Conservation (phyloP, 2,888 invertebrate genomes). For the Acutogordius australiensis region DNA sequence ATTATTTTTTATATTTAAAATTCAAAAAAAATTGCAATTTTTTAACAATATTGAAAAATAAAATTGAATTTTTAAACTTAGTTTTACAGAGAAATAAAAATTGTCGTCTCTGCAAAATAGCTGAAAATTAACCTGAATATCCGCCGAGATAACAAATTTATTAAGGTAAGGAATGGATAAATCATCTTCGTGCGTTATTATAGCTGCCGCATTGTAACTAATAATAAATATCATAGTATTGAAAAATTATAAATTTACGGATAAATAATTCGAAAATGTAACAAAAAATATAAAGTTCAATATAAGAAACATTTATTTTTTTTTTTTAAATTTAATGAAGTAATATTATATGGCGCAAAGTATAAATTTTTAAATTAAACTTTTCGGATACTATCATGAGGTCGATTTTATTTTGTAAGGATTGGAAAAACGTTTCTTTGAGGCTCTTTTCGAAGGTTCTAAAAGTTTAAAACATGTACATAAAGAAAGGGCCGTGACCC, state of each 20-base stretch:
- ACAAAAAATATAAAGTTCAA: too few species aligned
- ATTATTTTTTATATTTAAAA: too few species aligned
- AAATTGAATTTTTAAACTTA: background rate
- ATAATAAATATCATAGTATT: background rate
- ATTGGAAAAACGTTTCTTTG: background rate
- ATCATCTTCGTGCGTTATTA: conserved; percentile 1
- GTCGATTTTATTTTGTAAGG: background rate
- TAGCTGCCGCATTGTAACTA: conserved; percentile 7
- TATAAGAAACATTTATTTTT: too few species aligned
- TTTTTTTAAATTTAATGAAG: background rate
- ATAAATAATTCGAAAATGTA: too few species aligned
- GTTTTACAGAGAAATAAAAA: background rate
- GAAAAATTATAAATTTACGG: too few species aligned
- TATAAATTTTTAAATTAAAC: background rate
- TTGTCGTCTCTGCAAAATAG: background rate
- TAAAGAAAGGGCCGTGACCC: too few species aligned
- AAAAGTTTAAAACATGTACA: too few species aligned
- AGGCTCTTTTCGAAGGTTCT: background rate
- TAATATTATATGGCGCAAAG: background rate
- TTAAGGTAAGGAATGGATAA: background rate
- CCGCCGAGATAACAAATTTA: conserved; percentile 2
- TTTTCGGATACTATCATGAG: conserved; percentile 1
- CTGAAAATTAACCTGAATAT: conserved; percentile 1
- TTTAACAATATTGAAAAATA: background rate
- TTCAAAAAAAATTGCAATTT: too few species aligned